Base-by-base conservation (phyloP, 1,140 invertebrate genomes). In the Euwallacea similis region DNA sequence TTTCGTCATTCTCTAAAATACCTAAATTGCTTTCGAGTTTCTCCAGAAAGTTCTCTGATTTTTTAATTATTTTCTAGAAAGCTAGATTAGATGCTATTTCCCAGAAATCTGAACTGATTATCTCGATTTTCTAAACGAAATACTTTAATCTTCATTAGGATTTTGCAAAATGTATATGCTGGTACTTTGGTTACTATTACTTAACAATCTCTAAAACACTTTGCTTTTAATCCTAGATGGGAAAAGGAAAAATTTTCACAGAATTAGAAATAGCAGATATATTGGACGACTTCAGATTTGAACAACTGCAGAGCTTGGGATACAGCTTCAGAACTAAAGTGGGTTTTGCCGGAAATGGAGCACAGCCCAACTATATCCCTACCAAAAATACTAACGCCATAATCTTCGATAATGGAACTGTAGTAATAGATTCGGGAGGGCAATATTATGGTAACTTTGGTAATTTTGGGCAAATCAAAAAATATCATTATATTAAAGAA, bases 351-450 rank as follows among this genome's bases (percentile, higher is more conserved):
- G 82, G 90, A 9, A 93, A 98, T 83, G 93, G 88, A 0, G 95
- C 97, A 0, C 85, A 96, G 42, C 94, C 97, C 6, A 96, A 98
- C 81, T 99, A 99, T 81, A 87, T 88, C 70, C 90, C 93, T 0
- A 90, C 86, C 11, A 87, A 88, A 69, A 87, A 87, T 16, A 94
- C 93, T 7, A 90, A 92, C 78, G 82, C 86, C 55, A 76, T 81
- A n/a, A 88, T 98, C 6, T 88, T 86, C 13, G 87, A 85, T 42
- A 86, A 88, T 71, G 89, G 87, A 43, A 88, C 89, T 0, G 75
- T 91, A 41, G 85, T 91, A 2, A 86, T 92, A 54, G 89, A 90
- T 74, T 91, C 90, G 0, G 90, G 90, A 13, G 90, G 90, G 42
- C 90, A 92, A 79, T 92, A 91, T 79, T 82, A 86, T 71, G 85